Base-by-base conservation (phyloP, 2,888 invertebrate species). In the Hesperia comma region DNA sequence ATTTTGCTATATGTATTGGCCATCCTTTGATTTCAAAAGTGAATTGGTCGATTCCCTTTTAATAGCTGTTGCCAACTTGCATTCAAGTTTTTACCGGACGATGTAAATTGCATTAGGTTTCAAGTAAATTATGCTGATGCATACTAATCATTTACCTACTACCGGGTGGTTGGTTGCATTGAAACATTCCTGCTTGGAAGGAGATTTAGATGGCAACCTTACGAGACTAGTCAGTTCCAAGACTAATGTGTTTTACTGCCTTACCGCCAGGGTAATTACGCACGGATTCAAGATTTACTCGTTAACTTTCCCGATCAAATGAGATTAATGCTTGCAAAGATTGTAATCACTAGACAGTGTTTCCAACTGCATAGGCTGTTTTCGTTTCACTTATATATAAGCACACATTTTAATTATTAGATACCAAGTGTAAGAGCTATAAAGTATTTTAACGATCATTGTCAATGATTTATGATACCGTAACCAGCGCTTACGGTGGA, bases 341-440 rank as follows among this genome's bases (percentile, higher is more conserved):
- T 77, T 70, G 72, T 75, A 68, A 76, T 74, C 72, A 70, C 68
- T 70, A 72, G 69, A 33, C 60, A 68, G 68, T 69, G 74, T 75
- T 73, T 74, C 71, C 56, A 68, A 70, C 60, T 49, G 69, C 66
- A 53, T 66, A 56, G 69, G 69, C 58, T 64, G 69, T 71, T 71
- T 70, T 62, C 69, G 61, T 61, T 40, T 21, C 56, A 15, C 49
- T 41, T 55, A 67, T 56, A 56, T 43, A 12, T 62, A 68, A 62
- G 19, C 46, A 73, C 78, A 81, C 79, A 78, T 83, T 82, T 83
- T 86, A 86, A 87, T 85, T 82, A 81, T 79, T 78, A 75, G 75
- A 74, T 74, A 69, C 74, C 76, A 81, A 79, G 83, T 80, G 83
- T 79, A 72, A 80, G 76, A 74, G 77, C 72, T 72, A 80, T 84